Evolutionary conservation across 2,113 vertebrate genomes (phyloP), one percentile per base, ranked within the genome.

Genomic region (Hyperoodon ampullatus): DNA sequence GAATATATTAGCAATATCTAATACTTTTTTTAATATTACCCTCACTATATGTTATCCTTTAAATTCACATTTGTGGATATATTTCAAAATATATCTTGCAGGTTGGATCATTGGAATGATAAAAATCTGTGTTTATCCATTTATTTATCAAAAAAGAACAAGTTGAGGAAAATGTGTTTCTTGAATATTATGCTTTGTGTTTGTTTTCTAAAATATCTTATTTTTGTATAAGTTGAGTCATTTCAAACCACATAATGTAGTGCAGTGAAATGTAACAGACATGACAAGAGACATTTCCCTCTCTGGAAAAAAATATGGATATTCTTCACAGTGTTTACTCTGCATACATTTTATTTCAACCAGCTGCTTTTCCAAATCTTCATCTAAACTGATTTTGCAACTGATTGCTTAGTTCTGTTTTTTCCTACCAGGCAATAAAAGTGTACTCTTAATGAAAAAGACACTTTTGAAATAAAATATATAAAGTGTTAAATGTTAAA

Each of bases 291-390:
- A 97, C 87, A 96, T 96, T 96, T 82, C 80, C 7, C 12, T 85
- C 50, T 84, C 30, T 93, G 39, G 28, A 35, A 65, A 97, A 97
- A 74, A 95, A 18, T 13, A 1, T 0, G 95, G 90, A 96, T 97
- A 97, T 98, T 98, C 95, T 97, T 96, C 92, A 91, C 60, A 93
- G 42, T 96, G 88, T 97, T 98, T 98, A 74, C 84, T 97, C 92
- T 96, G 89, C 13, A 95, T 89, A 75, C 53, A 97, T 92, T 95
- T 96, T 97, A 98, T 97, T 94, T 71, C 93, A 74, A 74, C 83
- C 93, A 96, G 96, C 90, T 97, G 42, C 1, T 42, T 74, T 98
- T 98, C 92, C 97, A 95, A 97, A 96, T 98, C 94, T 96, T 61
- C 91, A 97, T 97, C 96, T 96, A 97, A 98, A 90, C 74, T 96